phyloP scores from a whole-genome alignment of 2,113 vertebrate species.

The Sula dactylatra region DNA sequence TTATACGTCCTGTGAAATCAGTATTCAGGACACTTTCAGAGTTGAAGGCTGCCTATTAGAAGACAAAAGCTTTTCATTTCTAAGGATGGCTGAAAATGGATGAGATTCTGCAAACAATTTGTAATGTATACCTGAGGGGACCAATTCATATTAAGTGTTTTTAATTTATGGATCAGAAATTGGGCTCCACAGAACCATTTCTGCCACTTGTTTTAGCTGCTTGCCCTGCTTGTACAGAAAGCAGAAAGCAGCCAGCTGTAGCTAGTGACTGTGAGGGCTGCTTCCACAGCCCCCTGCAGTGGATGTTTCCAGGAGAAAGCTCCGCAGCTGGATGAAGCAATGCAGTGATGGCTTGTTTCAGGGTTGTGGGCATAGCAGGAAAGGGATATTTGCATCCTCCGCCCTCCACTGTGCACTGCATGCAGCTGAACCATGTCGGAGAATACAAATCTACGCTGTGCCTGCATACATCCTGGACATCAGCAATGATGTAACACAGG shows the following conservation, averaged over 20 bases:
- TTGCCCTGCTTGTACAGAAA: neutral
- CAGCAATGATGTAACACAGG: neutral
- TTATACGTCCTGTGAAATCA: neutral
- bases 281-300: neutral
- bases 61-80: neutral
- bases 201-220: neutral
- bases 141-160: neutral
- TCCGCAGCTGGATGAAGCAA: neutral
- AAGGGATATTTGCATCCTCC: neutral
- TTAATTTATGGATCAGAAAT: neutral
- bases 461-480: neutral
- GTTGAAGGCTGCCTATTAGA: neutral
- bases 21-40: neutral
- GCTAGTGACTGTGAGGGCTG: rapidly evolving
- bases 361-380: neutral
- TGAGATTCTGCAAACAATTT: neutral
- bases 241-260: neutral
- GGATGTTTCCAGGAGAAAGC: neutral
- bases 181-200: neutral
- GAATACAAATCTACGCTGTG: rapidly evolving
- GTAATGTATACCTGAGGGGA: neutral
- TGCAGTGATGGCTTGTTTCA: neutral
- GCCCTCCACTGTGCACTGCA: neutral
- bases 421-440: neutral
- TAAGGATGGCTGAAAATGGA: neutral